Percentiles rank a stretch among this genome's conserved stretches.
Evolutionary conservation across 2,888 invertebrate species (phyloP).

Genomic region (Tetranychus truncatus): DNA sequence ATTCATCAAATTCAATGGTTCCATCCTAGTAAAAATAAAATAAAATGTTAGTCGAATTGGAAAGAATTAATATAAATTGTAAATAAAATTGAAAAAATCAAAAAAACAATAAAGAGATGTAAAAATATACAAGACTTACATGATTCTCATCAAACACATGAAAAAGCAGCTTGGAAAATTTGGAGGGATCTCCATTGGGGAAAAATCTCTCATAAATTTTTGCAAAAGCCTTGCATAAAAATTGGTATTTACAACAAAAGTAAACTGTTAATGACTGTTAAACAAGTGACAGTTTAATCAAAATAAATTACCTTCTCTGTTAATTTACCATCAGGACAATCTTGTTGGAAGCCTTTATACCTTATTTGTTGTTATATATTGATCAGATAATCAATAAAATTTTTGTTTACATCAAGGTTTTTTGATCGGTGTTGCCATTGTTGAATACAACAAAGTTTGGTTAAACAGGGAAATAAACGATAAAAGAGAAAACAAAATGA

Average conservation of each 20-base stretch:
- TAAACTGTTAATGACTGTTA: background rate
- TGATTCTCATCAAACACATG: constrained; percentile 95
- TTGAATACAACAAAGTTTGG: background rate
- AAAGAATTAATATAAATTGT: constrained; percentile 10
- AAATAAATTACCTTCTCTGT: constrained; percentile 45
- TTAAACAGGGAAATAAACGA: background rate
- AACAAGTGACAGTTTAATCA: background rate
- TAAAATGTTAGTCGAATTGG: too few relatives aligned
- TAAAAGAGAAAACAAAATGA: background rate
- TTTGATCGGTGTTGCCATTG: background rate
- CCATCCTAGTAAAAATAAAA: constrained; percentile 54
- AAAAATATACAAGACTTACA: constrained; percentile 44
- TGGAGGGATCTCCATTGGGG: constrained; percentile 93
- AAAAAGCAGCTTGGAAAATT: constrained; percentile 89
- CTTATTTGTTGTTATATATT: constrained; percentile 32
- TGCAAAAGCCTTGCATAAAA: constrained; percentile 62
- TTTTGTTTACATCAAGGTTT: background rate
- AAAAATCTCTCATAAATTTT: constrained; percentile 98
- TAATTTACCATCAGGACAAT: constrained; percentile 85
- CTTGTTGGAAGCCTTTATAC: constrained; percentile 99
- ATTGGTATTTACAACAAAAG: background rate
- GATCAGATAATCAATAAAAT: background rate
- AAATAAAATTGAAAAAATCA: background rate
- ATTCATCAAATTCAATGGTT: constrained; percentile 94
- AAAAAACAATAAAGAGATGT: background rate